A percentile compares a stretch with the other conserved stretches of the same genome.
These are phyloP conservation scores for Rana temporaria DNA, from an alignment of 2,113 vertebrate genomes.

Conservation along the genomic window DNA sequence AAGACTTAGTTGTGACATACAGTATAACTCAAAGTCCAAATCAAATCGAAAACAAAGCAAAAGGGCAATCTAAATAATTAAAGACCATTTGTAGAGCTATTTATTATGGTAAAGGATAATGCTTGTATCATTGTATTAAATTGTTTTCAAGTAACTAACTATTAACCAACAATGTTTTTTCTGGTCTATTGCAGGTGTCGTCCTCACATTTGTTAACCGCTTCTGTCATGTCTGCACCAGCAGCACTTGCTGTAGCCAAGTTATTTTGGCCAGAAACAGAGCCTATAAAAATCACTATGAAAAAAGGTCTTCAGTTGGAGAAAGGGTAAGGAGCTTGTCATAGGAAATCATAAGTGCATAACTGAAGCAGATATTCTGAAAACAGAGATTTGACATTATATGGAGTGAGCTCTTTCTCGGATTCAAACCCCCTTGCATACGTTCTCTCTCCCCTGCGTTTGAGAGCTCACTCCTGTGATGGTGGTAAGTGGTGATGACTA, in stretches of 20 bases:
- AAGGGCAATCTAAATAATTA: not conserved
- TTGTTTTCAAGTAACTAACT: not conserved
- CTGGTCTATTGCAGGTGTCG: slow-evolving; percentile 73
- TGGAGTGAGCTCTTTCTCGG: no score
- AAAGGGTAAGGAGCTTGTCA: slow-evolving; percentile 71
- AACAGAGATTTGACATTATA: no score
- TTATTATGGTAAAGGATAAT: not conserved
- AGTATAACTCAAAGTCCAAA: no score
- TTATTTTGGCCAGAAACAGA: slow-evolving; percentile 90
- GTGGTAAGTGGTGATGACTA: no score
- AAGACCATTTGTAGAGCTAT: not conserved
- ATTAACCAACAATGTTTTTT: not conserved
- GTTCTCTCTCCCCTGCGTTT: no score
- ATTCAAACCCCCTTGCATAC: no score
- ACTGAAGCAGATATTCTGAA: no score
- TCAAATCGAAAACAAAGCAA: no score
- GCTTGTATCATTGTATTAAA: not conserved
- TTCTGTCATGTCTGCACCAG: slow-evolving; percentile 87
- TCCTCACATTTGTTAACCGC: slow-evolving; percentile 84
- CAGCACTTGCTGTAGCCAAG: slow-evolving; percentile 82
- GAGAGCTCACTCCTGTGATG: no score
- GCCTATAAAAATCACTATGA: slow-evolving; percentile 64
- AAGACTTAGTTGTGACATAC: no score
- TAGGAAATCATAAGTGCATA: no score
- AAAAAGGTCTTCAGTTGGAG: slow-evolving; percentile 68